Evolutionary conservation across 2,888 invertebrate genomes (phyloP).

Genomic region (Carterocephalus palaemon): DNA sequence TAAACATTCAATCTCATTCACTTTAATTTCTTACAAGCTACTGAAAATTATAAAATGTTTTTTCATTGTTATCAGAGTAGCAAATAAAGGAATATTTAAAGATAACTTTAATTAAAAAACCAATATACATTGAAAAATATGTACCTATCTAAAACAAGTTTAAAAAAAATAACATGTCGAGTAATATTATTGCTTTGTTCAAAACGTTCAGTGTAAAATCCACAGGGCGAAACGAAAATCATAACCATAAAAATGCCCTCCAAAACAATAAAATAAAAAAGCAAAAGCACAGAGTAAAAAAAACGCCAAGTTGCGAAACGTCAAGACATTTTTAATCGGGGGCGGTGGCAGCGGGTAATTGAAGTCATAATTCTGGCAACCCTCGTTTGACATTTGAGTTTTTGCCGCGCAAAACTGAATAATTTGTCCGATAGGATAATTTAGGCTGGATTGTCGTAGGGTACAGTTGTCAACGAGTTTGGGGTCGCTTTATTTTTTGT

Average conservation of each 20-base stretch:
- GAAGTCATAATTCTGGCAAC: conserved; percentile 74
- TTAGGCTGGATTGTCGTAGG: conserved; percentile 51
- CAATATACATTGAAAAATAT: too few species aligned
- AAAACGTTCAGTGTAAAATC: conserved; percentile 16
- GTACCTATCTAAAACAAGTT: too few species aligned
- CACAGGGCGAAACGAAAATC: conserved; percentile 24
- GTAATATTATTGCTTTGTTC: neutral
- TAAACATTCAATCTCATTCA: too few species aligned
- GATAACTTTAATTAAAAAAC: too few species aligned
- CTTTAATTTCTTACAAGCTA: too few species aligned
- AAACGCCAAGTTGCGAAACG: conserved; percentile 54
- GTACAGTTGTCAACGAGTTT: conserved; percentile 42
- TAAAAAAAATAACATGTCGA: neutral
- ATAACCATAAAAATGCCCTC: conserved; percentile 44
- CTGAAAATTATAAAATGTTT: too few species aligned
- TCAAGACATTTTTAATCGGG: conserved; percentile 74
- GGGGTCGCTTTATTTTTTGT: conserved; percentile 30
- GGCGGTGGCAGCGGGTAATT: conserved; percentile 61
- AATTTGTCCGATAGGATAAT: conserved; percentile 59
- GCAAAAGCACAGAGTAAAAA: conserved; percentile 38
- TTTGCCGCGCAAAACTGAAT: conserved; percentile 49
- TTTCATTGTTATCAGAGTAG: too few species aligned
- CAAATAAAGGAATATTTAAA: too few species aligned
- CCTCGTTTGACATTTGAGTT: conserved; percentile 76
- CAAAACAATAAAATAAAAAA: conserved; percentile 39